These are phyloP conservation scores for Gymnothorax javanicus DNA, from an alignment of 2,797 vertebrate species.

Conservation along the genomic window DNA sequence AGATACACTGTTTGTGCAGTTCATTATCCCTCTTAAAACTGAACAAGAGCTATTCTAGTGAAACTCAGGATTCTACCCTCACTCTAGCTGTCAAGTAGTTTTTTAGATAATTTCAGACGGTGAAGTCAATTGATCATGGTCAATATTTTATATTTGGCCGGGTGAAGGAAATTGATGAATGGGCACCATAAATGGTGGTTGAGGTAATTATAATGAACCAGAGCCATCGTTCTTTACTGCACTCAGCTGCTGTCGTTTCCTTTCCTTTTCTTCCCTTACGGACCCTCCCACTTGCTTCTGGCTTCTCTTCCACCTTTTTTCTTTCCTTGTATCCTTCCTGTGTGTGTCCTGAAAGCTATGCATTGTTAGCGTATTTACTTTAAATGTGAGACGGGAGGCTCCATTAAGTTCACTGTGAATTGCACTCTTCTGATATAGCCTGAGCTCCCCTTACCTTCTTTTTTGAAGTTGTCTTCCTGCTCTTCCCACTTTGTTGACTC, in stretches of 20 bases:
- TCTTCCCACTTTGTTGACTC: background rate
- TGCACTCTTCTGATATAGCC: slow-evolving; percentile 45
- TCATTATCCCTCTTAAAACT: background rate
- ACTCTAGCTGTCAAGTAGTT: slow-evolving; percentile 9
- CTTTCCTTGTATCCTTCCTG: slow-evolving; percentile 51
- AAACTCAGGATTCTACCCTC: slow-evolving; percentile 17
- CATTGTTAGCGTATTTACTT: slow-evolving; percentile 58
- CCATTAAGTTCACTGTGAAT: slow-evolving; percentile 67
- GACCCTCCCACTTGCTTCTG: background rate
- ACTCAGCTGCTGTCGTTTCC: background rate
- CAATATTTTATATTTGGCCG: background rate
- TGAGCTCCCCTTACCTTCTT: slow-evolving; percentile 41
- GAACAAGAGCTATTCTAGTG: slow-evolving; percentile 2
- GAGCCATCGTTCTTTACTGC: background rate
- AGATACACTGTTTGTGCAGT: background rate
- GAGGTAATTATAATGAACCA: background rate
- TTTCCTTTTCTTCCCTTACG: background rate
- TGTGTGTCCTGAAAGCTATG: slow-evolving; percentile 62
- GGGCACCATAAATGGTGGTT: background rate
- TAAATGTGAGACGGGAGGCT: slow-evolving; percentile 48
- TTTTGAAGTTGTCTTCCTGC: background rate
- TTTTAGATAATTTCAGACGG: background rate
- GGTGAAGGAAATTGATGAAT: background rate
- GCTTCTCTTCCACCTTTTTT: background rate
- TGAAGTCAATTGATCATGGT: background rate